Conservation (phyloP, 1,140 invertebrate species). For the Zaprionus africanus region DNA sequence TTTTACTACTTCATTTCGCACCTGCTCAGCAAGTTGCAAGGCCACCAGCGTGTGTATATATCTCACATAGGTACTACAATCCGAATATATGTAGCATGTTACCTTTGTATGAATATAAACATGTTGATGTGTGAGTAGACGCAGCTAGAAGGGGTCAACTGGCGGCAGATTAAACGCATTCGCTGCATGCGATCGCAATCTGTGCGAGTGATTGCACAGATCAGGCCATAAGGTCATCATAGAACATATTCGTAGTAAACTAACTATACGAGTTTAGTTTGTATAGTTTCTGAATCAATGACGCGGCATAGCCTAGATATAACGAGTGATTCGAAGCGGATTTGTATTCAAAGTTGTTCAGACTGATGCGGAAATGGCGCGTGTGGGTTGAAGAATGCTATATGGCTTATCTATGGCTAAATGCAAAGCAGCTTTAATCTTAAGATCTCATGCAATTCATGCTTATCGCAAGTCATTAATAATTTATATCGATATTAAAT, state of each 20-base stretch:
- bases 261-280: not conserved
- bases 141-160: not conserved
- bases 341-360: slow-evolving; percentile 7
- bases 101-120: too few species aligned
- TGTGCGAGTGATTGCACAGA: not conserved
- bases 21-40: slow-evolving; percentile 68
- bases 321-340: not conserved
- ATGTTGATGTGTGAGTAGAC: too few species aligned
- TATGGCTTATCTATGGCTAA: not conserved
- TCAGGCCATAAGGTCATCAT: slow-evolving; percentile 1
- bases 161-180: not conserved
- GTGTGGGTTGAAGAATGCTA: not conserved
- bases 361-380: not conserved
- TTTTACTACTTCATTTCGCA: slow-evolving; percentile 35
- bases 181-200: not conserved
- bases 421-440: not conserved
- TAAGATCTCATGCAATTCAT: too few species aligned
- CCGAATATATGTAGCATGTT: too few species aligned
- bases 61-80: not conserved
- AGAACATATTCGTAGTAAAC: not conserved
- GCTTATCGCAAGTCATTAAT: too few species aligned
- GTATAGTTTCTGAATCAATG: not conserved
- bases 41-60: slow-evolving; percentile 49
- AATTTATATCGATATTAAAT: too few species aligned
- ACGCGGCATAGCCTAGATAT: not conserved